Evolutionary conservation across 2,113 vertebrate genomes (phyloP).

Genomic region (Gambusia affinis): DNA sequence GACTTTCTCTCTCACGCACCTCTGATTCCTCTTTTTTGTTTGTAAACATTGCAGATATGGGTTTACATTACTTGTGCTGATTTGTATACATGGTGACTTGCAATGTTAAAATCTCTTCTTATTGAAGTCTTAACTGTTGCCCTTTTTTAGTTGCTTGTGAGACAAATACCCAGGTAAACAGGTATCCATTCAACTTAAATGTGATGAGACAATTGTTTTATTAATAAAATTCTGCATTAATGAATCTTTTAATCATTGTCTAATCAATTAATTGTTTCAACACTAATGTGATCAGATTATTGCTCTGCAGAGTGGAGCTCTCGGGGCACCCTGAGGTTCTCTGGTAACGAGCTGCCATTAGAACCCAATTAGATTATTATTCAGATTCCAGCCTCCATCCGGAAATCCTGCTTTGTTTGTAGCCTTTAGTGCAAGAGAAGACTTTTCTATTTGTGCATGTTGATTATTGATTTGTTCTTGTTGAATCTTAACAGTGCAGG

Average conservation of each 20-base stretch:
- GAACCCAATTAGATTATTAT: constrained; percentile 58
- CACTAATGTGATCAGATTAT: constrained; percentile 35
- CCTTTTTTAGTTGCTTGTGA: background rate
- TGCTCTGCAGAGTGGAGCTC: constrained; percentile 23
- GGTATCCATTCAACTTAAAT: background rate
- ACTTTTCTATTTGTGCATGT: background rate
- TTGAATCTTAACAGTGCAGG: background rate
- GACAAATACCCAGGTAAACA: background rate
- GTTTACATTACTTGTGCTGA: background rate
- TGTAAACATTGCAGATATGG: constrained; percentile 12
- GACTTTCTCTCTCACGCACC: background rate
- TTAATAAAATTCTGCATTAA: constrained; percentile 5
- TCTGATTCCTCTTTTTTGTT: constrained; percentile 8
- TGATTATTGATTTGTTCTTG: background rate
- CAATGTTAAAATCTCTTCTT: background rate
- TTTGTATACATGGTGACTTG: too few relatives aligned
- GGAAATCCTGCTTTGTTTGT: constrained; percentile 19
- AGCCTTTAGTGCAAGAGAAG: constrained; percentile 42
- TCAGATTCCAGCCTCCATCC: constrained; percentile 22
- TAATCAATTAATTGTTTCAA: constrained; percentile 43
- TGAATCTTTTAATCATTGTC: constrained; percentile 9
- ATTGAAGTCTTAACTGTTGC: background rate
- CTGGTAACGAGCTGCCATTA: constrained; percentile 57
- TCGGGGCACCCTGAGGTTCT: constrained; percentile 39
- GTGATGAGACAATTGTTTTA: background rate